phyloP scores from a whole-genome alignment of 2,888 invertebrate genomes.

The Leucophora obtusa region DNA sequence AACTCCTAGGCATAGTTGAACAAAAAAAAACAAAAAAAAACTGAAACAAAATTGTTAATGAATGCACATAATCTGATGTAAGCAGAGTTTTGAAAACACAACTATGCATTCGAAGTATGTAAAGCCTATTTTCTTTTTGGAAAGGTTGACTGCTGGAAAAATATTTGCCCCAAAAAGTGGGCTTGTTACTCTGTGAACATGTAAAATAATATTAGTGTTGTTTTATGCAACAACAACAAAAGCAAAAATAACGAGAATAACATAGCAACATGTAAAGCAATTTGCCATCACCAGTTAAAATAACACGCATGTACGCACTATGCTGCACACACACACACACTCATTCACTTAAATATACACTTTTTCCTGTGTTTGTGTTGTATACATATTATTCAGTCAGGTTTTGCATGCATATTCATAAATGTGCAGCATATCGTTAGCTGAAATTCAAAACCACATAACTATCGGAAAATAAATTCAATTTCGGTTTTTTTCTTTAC shows the following conservation, averaged over 20 bases:
- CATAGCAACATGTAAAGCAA: slow-evolving; percentile 56
- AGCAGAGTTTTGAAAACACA: slow-evolving; percentile 23
- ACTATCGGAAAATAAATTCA: no score
- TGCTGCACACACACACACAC: not conserved
- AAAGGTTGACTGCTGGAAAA: not conserved
- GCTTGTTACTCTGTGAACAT: slow-evolving; percentile 40
- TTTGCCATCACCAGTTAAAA: slow-evolving; percentile 60
- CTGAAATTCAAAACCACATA: no score
- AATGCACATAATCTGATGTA: slow-evolving; percentile 50
- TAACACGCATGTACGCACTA: slow-evolving; percentile 27
- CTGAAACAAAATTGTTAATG: slow-evolving; percentile 54
- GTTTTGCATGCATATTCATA: not conserved
- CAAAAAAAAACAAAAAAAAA: slow-evolving; percentile 1
- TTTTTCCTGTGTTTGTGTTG: not conserved
- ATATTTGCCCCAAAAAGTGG: slow-evolving; percentile 30
- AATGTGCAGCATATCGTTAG: no score
- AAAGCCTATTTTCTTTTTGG: not conserved
- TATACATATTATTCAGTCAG: not conserved
- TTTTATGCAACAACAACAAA: slow-evolving; percentile 57
- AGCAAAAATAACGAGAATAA: slow-evolving; percentile 48
- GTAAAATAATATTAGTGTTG: slow-evolving; percentile 73
- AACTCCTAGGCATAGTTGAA: slow-evolving; percentile 8
- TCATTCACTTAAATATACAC: not conserved
- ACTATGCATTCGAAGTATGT: not conserved
- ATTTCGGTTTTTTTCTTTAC: no score